These are phyloP conservation scores for Idaea biselata DNA, from an alignment of 2,888 invertebrate species.

Conservation along the genomic window DNA sequence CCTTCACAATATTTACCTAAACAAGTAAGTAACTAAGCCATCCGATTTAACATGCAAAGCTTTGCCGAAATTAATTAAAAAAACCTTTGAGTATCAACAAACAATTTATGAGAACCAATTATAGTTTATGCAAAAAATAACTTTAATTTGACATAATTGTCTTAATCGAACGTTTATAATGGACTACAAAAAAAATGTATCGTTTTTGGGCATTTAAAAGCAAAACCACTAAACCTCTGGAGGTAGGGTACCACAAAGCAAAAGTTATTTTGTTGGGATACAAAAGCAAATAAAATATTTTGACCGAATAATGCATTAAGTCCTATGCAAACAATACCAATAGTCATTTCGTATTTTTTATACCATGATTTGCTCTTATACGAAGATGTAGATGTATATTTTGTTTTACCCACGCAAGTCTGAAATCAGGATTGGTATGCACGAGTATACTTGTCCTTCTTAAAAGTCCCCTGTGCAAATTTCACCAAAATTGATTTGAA, in stretches of 20 bases:
- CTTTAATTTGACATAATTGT: not conserved
- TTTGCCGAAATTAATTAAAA: not conserved
- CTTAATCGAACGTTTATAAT: not conserved
- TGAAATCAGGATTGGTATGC: too few species aligned
- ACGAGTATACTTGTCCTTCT: too few species aligned
- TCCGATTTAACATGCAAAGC: not conserved
- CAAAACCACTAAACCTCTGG: constrained; percentile 50
- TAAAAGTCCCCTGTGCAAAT: too few species aligned
- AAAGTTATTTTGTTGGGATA: constrained; percentile 12
- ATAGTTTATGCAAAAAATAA: constrained; percentile 6
- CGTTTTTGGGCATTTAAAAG: not conserved
- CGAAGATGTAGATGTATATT: too few species aligned
- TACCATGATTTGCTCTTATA: too few species aligned
- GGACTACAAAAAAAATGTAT: not conserved
- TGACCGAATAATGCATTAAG: constrained; percentile 41
- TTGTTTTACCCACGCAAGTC: too few species aligned
- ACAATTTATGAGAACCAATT: constrained; percentile 4
- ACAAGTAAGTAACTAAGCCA: too few species aligned
- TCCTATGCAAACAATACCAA: constrained; percentile 45
- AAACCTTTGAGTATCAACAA: constrained; percentile 5
- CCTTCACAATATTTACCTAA: too few species aligned
- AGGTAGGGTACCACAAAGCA: not conserved
- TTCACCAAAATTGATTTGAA: too few species aligned
- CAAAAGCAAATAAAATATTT: constrained; percentile 64
- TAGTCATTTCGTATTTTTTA: not conserved